These are phyloP conservation scores for Pterobdella sp. DNA, from an alignment of 2,888 invertebrate species.

Conservation along the genomic window DNA sequence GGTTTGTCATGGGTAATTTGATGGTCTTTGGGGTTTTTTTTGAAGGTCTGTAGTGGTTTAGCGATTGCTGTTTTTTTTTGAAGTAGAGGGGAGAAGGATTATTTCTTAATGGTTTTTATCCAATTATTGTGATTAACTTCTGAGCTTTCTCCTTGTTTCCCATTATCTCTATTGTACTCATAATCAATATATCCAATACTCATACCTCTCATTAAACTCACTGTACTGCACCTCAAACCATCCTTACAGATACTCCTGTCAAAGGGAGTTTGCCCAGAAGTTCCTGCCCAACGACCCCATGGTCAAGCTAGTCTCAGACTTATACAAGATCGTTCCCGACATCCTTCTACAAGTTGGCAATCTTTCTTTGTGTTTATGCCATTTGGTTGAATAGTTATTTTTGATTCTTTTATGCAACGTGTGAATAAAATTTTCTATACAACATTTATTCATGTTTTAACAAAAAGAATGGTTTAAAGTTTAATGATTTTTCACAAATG, in stretches of 20 bases:
- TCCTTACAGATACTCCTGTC: constrained; percentile 68
- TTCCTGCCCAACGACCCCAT: constrained; percentile 82
- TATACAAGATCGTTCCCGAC: constrained; percentile 86
- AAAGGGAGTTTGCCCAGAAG: constrained; percentile 85
- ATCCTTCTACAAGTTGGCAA: constrained; percentile 59
- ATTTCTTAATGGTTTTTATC: too few relatives aligned
- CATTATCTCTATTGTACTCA: neutral
- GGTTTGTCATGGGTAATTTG: too few relatives aligned
- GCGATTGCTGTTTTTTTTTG: neutral
- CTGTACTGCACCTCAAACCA: neutral
- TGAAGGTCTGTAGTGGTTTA: too few relatives aligned
- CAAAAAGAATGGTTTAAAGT: too few relatives aligned
- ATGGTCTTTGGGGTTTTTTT: too few relatives aligned
- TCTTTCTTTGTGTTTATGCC: neutral
- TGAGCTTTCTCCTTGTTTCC: neutral
- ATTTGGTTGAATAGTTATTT: too few relatives aligned
- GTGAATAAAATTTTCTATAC: too few relatives aligned
- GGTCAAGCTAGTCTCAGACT: constrained; percentile 79
- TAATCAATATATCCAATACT: neutral
- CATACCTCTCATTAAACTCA: neutral
- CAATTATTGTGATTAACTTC: too few relatives aligned
- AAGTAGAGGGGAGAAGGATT: too few relatives aligned
- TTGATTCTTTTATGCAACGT: too few relatives aligned
- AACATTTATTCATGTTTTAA: too few relatives aligned
- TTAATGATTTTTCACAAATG: too few relatives aligned